A percentile compares a stretch with the other conserved stretches of the same genome.
Conservation (phyloP, 1,140 invertebrate species). For the Trichomalopsis sarcophagae region DNA sequence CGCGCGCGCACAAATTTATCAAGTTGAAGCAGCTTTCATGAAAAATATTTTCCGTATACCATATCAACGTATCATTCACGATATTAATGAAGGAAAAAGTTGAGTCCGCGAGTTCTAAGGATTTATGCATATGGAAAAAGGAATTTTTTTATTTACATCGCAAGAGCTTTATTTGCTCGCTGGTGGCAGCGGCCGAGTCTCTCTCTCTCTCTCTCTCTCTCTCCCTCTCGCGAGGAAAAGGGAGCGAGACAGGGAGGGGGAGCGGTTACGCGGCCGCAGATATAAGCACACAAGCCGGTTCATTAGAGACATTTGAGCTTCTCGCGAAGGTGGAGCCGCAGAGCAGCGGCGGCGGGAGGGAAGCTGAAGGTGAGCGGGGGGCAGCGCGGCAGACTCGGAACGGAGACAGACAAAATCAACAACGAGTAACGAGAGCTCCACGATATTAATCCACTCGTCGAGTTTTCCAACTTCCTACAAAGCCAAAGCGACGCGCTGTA, state of each 20-base stretch:
- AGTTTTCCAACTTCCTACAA: conserved; percentile 76
- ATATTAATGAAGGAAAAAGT: conserved; percentile 49
- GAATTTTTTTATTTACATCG: conserved; percentile 66
- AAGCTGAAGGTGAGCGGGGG: conserved; percentile 37
- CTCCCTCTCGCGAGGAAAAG: not conserved
- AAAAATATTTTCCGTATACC: conserved; percentile 34
- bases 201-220: conserved; percentile 5
- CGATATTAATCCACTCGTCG: conserved; percentile 76
- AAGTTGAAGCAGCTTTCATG: conserved; percentile 41
- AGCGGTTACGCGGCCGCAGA: conserved; percentile 66
- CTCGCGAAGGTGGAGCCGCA: conserved; percentile 58
- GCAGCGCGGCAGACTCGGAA: conserved; percentile 56
- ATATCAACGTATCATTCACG: conserved; percentile 28
- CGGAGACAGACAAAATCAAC: conserved; percentile 75
- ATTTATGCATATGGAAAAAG: conserved; percentile 44
- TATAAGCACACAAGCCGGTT: conserved; percentile 73
- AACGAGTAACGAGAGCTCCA: conserved; percentile 75
- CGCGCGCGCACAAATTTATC: conserved; percentile 17
- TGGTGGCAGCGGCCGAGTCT: conserved; percentile 59
- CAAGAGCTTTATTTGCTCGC: conserved; percentile 66
- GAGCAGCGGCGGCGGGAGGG: conserved; percentile 35
- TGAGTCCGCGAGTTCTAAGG: conserved; percentile 44
- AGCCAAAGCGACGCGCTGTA: conserved; percentile 66
- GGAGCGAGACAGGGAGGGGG: conserved; percentile 48
- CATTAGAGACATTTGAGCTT: conserved; percentile 75